phyloP scores from a whole-genome alignment of 2,113 vertebrate species.

The Spilogale gracilis region DNA sequence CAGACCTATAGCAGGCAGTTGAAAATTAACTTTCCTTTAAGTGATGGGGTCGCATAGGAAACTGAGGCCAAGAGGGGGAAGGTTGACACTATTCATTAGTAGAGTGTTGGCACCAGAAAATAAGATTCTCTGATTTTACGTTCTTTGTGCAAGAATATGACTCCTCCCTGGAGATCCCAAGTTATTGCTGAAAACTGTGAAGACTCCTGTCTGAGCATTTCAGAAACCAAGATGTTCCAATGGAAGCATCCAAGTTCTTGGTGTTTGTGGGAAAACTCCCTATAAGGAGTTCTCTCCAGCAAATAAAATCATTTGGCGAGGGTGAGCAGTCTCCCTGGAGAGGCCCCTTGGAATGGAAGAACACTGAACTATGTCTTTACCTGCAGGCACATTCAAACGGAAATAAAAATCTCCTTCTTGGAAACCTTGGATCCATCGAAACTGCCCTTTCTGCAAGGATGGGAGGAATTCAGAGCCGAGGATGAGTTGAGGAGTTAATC shows the following conservation, averaged over 20 bases:
- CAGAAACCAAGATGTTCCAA: background rate
- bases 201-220: slow-evolving; percentile 6
- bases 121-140: background rate
- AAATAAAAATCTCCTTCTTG: slow-evolving; percentile 19
- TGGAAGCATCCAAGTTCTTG: slow-evolving; percentile 39
- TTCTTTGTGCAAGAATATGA: background rate
- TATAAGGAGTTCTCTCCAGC: background rate
- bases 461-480: slow-evolving; percentile 73
- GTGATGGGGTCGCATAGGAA: background rate
- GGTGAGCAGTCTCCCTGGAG: background rate
- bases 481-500: slow-evolving; percentile 77
- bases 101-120: background rate
- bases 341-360: background rate
- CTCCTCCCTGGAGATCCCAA: slow-evolving; percentile 9
- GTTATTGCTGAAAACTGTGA: background rate
- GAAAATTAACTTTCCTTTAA: background rate
- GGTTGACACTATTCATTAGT: background rate
- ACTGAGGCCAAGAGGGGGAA: background rate
- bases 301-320: slow-evolving; percentile 41
- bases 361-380: slow-evolving; percentile 36
- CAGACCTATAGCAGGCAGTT: background rate
- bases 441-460: slow-evolving; percentile 52
- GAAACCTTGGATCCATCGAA: slow-evolving; percentile 16
- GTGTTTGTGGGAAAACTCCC: slow-evolving; percentile 39
- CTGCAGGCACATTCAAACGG: slow-evolving; percentile 48